Base-by-base conservation (phyloP, 2,888 invertebrate genomes). In the Seira sanloemensis region DNA sequence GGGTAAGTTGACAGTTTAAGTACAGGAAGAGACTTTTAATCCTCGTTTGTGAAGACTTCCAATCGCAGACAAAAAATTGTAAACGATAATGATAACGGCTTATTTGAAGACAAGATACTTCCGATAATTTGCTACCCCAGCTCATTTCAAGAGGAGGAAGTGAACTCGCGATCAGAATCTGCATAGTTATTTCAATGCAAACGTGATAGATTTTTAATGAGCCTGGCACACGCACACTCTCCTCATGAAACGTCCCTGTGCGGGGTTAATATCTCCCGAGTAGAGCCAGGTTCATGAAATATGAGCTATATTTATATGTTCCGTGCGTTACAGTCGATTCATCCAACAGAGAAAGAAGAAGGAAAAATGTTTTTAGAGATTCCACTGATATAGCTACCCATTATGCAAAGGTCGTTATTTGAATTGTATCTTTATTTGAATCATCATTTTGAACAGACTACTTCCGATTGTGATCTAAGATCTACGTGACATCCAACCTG, bases 401-500 rank as follows among this genome's bases (percentile, higher is more conserved):
- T 12, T 9, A 12, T 37, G 5, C 37, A 37, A 37, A 37, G 12
- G 37, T 5, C 7, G 5, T 37, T 12, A 37, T 37, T 37, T 37
- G 37, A 37, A 37, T 37, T 37, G 37, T 37, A 37, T 37, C 27
- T 69, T 25, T 69, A 16, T 69, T 37, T 16, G 37, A 18, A 16
- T n/a, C 26, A n/a, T 7, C 37, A 26, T 37, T 69, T 26, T 27
- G 69, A 69, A n/a, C n/a, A 26, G 69, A 62, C 62, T 62, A 19
- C 7, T n/a, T 37, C 25, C 58, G 71, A 78, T 71, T 21, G 68
- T 27, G 68, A 80, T 80, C 80, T 80, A 27, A 80, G 74, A 74
- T 74, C 68, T 80, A 80, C 80, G 80, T 80, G 80, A 80, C 80
- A 80, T 80, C 54, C 66, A 68, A 54, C 74, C 54, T 37, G 80